Base-by-base conservation (phyloP, 2,797 vertebrate species). In the Poeciliopsis gracilis region DNA sequence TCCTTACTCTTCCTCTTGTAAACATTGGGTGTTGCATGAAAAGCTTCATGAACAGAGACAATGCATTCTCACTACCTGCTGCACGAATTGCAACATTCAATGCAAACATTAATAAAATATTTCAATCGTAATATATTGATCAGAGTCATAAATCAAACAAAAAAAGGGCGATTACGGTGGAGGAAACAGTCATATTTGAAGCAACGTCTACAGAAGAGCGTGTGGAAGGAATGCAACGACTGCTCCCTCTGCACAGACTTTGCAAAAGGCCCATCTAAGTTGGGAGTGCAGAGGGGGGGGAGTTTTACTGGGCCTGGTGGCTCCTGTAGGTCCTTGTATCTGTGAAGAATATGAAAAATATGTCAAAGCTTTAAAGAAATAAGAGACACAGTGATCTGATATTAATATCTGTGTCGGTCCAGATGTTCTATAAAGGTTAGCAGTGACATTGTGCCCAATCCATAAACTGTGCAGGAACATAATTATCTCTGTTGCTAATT, bases 131-230 rank as follows among this genome's bases (percentile, higher is more conserved):
- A 38, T 36, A 2, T 30, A 28, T 53, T 46, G 0, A 66, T 73
- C 20, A 23, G 1, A 76, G 36, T 76, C 46, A 69, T 13, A 38
- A 70, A 70, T 46, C 13, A n/a, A 67, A 75, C 12, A 75, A 36
- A 72, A 83, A 78, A 79, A 0, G 16, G 71, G 80, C 2, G 36
- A 77, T 93, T 93, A 95, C 94, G 93, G 85, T 95, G 94, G 85
- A 99, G 96, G 89, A 99, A 99, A 87, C 98, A 99, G 96, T 99
- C 98, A 28, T 99, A 99, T 91, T 99, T 99, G 95, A 99, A 99
- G 95, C 98, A 99, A 69, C 98, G 98, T 28, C 97, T 96, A 94
- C 98, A 99, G 94, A 99, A 99, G 72, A 99, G 97, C 0, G 98
- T 99, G 94, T 99, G 98, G 94, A 99, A 99, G 90, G 98, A 99